Percentiles rank a stretch among this genome's conserved stretches.
Conservation (phyloP, 1,140 invertebrate species). For the Daktulosphaira vitifoliae region DNA sequence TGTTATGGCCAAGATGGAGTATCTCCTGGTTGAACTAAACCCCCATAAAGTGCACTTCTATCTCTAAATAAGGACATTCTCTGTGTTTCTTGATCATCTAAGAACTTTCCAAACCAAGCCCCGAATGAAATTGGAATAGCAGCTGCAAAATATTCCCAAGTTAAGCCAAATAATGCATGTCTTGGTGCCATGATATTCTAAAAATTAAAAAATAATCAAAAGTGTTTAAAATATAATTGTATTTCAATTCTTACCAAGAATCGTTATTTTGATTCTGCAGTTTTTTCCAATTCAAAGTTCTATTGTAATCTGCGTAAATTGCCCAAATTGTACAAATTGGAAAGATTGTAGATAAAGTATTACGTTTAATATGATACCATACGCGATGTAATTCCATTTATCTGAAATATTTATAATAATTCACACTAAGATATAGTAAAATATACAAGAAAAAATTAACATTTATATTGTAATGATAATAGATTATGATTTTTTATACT, state of each 20-base stretch:
- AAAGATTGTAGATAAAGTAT: constrained; percentile 45
- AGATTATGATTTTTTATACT: too few relatives aligned
- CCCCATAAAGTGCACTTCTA: constrained; percentile 64
- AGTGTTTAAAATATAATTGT: background rate
- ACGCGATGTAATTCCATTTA: constrained; percentile 19
- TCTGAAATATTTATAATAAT: too few relatives aligned
- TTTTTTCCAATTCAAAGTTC: constrained; percentile 60
- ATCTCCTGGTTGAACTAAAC: constrained; percentile 53
- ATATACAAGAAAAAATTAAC: too few relatives aligned
- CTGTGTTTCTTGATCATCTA: constrained; percentile 58
- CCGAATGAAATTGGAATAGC: constrained; percentile 42
- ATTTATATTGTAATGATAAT: too few relatives aligned
- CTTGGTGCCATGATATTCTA: background rate
- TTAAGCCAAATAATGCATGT: constrained; percentile 31
- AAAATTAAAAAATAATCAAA: background rate
- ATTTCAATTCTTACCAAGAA: too few relatives aligned
- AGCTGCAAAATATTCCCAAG: background rate
- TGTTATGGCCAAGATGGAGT: constrained; percentile 59
- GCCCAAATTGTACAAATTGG: constrained; percentile 49
- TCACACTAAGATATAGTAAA: too few relatives aligned
- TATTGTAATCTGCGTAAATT: constrained; percentile 59
- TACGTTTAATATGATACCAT: constrained; percentile 26
- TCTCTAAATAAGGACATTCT: constrained; percentile 63
- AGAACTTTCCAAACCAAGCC: constrained; percentile 51
- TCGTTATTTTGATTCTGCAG: constrained; percentile 34